Conservation (phyloP, 2,888 invertebrate species). For the Nomada fucata region DNA sequence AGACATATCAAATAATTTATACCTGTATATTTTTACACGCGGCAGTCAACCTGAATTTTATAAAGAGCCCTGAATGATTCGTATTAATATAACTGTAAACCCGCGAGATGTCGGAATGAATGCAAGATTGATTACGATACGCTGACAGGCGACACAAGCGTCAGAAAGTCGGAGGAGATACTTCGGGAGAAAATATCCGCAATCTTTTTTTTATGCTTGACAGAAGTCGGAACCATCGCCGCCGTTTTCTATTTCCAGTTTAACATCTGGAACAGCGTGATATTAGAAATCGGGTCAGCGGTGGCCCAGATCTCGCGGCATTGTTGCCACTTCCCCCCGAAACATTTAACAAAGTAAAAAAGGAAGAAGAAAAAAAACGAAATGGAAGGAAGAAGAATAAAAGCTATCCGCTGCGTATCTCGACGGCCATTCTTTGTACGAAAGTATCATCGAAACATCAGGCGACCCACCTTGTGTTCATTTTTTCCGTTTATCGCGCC, state of each 20-base stretch:
- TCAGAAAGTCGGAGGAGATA: not conserved
- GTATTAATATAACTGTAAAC: not conserved
- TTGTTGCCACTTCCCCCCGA: slow-evolving; percentile 39
- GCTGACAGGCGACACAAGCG: not conserved
- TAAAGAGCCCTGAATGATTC: no score
- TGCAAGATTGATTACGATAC: not conserved
- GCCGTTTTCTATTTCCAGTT: slow-evolving; percentile 28
- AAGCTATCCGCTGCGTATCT: slow-evolving; percentile 15
- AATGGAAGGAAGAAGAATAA: not conserved
- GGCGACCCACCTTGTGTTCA: slow-evolving; percentile 2
- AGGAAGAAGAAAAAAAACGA: not conserved
- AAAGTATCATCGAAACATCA: slow-evolving; percentile 44
- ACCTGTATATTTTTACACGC: no score
- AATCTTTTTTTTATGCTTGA: slow-evolving; percentile 9
- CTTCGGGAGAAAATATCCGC: not conserved
- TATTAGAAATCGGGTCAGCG: slow-evolving; percentile 53
- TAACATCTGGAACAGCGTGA: slow-evolving; percentile 50
- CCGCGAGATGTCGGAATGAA: not conserved
- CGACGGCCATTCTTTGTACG: slow-evolving; percentile 13
- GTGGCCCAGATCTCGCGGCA: slow-evolving; percentile 53
- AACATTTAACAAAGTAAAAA: slow-evolving; percentile 42
- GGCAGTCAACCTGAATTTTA: no score
- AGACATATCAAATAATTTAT: no score
- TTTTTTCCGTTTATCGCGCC: slow-evolving; percentile 26
- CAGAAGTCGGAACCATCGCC: slow-evolving; percentile 3